phyloP scores from a whole-genome alignment of 2,113 vertebrate genomes.

The Haplochromis vanheusdeni region DNA sequence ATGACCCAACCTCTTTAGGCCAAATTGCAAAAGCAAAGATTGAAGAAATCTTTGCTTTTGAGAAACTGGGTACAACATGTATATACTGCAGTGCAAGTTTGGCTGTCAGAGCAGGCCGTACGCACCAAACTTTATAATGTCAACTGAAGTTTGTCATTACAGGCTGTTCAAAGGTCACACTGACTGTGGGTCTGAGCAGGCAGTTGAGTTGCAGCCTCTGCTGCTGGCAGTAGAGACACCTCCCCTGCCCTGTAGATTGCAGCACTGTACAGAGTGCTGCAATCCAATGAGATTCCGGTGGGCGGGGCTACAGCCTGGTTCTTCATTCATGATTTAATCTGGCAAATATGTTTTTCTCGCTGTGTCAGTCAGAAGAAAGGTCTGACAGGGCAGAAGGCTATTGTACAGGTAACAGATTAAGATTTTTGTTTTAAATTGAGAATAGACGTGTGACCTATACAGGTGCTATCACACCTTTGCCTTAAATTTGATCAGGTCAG shows the following conservation, averaged over 20 bases:
- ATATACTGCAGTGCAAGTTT: background rate
- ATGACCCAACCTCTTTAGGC: background rate
- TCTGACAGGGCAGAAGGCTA: background rate
- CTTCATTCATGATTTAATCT: background rate
- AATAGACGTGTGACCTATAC: fast-evolving
- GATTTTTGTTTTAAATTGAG: background rate
- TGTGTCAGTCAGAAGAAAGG: no score
- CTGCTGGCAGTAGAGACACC: background rate
- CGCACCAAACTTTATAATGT: background rate
- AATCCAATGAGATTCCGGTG: conserved; percentile 1
- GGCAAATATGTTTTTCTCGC: background rate
- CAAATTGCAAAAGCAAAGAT: background rate
- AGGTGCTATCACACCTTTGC: background rate
- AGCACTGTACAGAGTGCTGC: background rate
- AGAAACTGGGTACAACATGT: background rate
- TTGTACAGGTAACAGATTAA: conserved; percentile 2
- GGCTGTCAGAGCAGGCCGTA: background rate
- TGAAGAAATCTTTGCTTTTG: background rate
- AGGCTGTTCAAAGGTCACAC: background rate
- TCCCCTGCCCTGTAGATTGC: background rate
- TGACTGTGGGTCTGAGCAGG: background rate
- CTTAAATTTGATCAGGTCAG: background rate
- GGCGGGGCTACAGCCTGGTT: background rate
- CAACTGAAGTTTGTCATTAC: background rate
- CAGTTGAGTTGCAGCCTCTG: background rate